These are phyloP conservation scores for Limonius californicus DNA, from an alignment of 1,140 invertebrate genomes.

Conservation along the genomic window DNA sequence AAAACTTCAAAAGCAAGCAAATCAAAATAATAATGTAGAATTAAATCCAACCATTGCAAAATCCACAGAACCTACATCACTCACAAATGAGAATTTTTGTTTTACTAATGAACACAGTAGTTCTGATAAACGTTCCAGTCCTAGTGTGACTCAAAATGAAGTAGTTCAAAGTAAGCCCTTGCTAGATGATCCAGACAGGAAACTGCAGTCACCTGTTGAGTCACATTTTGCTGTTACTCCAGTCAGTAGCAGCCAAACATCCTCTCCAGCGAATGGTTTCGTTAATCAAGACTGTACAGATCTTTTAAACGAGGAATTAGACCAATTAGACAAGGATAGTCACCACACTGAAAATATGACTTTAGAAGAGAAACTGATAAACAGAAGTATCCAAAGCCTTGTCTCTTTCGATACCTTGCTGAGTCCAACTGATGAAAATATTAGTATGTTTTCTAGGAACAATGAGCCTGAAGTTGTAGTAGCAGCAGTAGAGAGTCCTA, in stretches of 20 bases:
- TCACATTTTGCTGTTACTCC: conserved; percentile 61
- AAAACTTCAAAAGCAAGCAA: no score
- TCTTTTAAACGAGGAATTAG: conserved; percentile 68
- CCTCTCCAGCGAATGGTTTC: conserved; percentile 68
- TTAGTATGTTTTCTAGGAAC: conserved; percentile 55
- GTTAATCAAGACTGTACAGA: conserved; percentile 66
- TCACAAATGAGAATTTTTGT: conserved; percentile 39
- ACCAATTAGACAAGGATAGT: conserved; percentile 51
- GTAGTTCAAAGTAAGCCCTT: conserved; percentile 14
- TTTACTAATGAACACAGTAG: conserved; percentile 22
- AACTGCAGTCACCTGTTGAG: conserved; percentile 59
- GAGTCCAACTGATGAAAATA: conserved; percentile 55
- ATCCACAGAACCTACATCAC: conserved; percentile 22
- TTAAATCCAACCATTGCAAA: not conserved
- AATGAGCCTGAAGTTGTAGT: not conserved
- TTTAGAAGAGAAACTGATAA: conserved; percentile 20
- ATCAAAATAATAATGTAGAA: no score
- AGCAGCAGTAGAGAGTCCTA: not conserved
- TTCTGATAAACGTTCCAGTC: not conserved
- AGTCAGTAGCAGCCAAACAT: conserved; percentile 42
- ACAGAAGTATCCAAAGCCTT: conserved; percentile 20
- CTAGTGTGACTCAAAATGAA: not conserved
- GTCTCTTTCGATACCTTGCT: conserved; percentile 47
- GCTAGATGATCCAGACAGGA: conserved; percentile 20
- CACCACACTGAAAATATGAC: no score